Conservation (phyloP, 2,888 invertebrate genomes). For the Erebia palarica region DNA sequence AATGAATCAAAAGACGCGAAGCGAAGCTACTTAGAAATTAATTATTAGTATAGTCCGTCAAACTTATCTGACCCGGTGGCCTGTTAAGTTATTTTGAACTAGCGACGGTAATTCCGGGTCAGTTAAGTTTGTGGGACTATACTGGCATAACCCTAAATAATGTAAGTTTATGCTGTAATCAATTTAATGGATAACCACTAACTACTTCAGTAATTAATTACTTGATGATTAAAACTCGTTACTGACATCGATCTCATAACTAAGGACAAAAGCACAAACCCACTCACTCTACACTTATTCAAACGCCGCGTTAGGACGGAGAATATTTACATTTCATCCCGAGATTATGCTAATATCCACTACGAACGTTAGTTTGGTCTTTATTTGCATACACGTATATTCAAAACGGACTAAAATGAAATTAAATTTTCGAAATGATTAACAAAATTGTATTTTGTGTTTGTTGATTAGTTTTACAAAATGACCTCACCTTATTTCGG, state of each 20-base stretch:
- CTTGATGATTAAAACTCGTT: not conserved
- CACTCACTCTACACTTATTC: conserved; percentile 6
- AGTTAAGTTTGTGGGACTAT: too few relatives aligned
- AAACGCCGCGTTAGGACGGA: not conserved
- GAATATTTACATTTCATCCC: conserved; percentile 33
- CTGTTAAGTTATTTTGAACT: too few relatives aligned
- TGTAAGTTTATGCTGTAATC: not conserved
- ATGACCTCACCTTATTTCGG: too few relatives aligned
- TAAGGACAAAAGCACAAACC: not conserved
- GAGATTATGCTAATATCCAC: conserved; percentile 32
- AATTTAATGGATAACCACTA: not conserved
- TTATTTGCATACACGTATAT: conserved; percentile 29
- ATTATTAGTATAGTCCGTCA: too few relatives aligned
- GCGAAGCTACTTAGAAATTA: too few relatives aligned
- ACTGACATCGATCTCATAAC: not conserved
- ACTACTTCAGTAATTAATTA: not conserved
- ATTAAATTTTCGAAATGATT: conserved; percentile 19
- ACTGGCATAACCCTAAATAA: too few relatives aligned
- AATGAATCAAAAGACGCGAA: too few relatives aligned
- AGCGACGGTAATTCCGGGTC: too few relatives aligned
- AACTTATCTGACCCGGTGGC: too few relatives aligned
- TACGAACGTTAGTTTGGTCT: conserved; percentile 29
- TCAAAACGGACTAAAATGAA: conserved; percentile 14
- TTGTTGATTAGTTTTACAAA: not conserved
- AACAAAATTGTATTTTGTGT: not conserved